These are phyloP conservation scores for Trachymyrmex cornetzi DNA, from an alignment of 1,140 invertebrate species.

Conservation along the genomic window DNA sequence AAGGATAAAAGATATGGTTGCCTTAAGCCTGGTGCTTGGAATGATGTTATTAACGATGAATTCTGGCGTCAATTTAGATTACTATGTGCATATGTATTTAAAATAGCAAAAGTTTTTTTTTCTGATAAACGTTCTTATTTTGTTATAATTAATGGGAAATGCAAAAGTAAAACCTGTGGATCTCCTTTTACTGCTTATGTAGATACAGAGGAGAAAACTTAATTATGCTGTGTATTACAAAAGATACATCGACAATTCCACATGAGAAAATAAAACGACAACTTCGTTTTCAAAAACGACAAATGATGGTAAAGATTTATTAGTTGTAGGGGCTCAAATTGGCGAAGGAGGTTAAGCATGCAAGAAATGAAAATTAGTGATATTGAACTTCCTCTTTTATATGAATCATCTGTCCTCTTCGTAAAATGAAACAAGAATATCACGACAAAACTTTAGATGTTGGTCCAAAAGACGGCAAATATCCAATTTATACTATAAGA, in stretches of 20 bases:
- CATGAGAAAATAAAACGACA: constrained; percentile 14
- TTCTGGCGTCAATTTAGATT: constrained; percentile 29
- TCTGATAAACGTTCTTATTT: constrained; percentile 9
- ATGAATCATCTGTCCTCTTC: not conserved
- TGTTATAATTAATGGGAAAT: not conserved
- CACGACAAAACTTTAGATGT: constrained; percentile 1
- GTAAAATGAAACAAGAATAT: constrained; percentile 14
- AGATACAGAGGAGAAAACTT: not conserved
- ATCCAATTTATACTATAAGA: constrained; percentile 26
- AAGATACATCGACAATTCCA: constrained; percentile 12
- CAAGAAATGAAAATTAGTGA: constrained; percentile 9
- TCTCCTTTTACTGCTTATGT: constrained; percentile 9
- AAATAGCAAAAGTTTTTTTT: constrained; percentile 18
- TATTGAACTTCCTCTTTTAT: constrained; percentile 5
- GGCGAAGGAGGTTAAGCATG: not conserved
- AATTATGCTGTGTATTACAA: not conserved
- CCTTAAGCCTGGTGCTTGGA: constrained; percentile 12
- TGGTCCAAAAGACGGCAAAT: constrained; percentile 1
- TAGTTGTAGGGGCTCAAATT: not conserved
- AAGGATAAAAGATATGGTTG: constrained; percentile 13
- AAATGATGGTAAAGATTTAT: constrained; percentile 10
- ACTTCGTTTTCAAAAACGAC: not conserved
- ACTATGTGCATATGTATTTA: constrained; percentile 11
- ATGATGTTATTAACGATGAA: not conserved
- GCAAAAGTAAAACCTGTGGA: constrained; percentile 5